phyloP scores from a whole-genome alignment of 2,797 vertebrate species.

The Hoplostethus mediterraneus region DNA sequence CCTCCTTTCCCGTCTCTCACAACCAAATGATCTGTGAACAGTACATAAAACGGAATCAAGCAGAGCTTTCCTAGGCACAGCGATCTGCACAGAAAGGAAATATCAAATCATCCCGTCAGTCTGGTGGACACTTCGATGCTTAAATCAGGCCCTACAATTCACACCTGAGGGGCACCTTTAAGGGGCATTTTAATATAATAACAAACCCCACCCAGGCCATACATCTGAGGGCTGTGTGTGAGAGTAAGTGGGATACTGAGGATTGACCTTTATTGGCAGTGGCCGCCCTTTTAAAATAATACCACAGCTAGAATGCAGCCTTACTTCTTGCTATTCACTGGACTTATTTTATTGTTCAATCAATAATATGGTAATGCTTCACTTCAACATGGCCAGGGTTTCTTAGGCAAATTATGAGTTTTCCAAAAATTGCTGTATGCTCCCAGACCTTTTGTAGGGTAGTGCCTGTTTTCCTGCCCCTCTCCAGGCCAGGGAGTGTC shows the following conservation, averaged over 20 bases:
- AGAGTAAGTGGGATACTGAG: not conserved
- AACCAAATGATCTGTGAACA: slow-evolving; percentile 1
- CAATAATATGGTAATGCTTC: slow-evolving; percentile 2
- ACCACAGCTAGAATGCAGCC: not conserved
- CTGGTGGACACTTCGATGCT: not conserved
- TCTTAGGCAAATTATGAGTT: not conserved
- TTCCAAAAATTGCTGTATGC: not conserved
- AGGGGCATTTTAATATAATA: not conserved
- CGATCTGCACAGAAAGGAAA: not conserved
- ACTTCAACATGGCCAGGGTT: slow-evolving; percentile 1
- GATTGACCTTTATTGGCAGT: not conserved
- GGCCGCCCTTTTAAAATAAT: slow-evolving; percentile 22
- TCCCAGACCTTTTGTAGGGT: not conserved
- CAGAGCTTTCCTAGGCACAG: not conserved
- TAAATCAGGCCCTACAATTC: slow-evolving; percentile 1
- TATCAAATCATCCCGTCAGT: slow-evolving; percentile 16
- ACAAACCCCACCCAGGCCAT: slow-evolving; percentile 1
- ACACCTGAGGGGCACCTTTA: slow-evolving; percentile 6
- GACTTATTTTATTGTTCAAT: slow-evolving; percentile 23
- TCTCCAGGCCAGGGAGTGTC: too few species aligned
- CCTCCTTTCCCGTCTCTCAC: not conserved
- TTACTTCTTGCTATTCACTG: slow-evolving; percentile 6
- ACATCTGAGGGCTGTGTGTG: not conserved
- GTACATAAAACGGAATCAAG: slow-evolving; percentile 1
- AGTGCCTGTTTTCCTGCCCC: slow-evolving; percentile 8